Conservation (phyloP, 1,140 invertebrate genomes). For the Drosophila sechellia region DNA sequence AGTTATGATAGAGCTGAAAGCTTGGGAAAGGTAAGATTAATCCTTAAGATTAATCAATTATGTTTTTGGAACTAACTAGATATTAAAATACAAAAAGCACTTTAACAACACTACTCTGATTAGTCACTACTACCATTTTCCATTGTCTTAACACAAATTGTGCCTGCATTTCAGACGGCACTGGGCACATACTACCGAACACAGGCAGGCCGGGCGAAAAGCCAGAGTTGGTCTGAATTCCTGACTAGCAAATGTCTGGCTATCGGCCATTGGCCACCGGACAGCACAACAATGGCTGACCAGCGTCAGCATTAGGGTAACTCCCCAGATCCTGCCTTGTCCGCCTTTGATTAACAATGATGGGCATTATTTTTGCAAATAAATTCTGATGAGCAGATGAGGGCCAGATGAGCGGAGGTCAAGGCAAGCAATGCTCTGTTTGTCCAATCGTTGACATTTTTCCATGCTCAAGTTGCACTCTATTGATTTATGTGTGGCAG, state of each 20-base stretch:
- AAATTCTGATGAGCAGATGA: slow-evolving; percentile 47
- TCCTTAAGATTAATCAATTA: too few species aligned
- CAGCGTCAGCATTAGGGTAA: slow-evolving; percentile 48
- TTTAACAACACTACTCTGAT: too few species aligned
- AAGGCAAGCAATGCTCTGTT: slow-evolving; percentile 41
- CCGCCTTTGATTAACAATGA: slow-evolving; percentile 74
- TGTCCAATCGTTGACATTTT: slow-evolving; percentile 63
- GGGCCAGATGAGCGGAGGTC: background rate
- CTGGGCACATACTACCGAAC: slow-evolving; percentile 51
- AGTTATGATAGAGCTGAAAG: too few species aligned
- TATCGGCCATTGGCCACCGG: slow-evolving; percentile 34
- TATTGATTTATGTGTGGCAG: slow-evolving; percentile 76
- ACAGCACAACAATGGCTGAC: slow-evolving; percentile 63
- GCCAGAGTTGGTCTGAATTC: slow-evolving; percentile 52
- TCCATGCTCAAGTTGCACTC: slow-evolving; percentile 72
- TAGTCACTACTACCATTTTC: too few species aligned
- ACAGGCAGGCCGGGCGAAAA: slow-evolving; percentile 39
- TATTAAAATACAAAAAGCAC: too few species aligned
- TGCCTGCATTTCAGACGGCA: slow-evolving; percentile 22
- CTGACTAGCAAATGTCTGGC: slow-evolving; percentile 61
- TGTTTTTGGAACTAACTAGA: background rate
- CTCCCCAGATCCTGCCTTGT: slow-evolving; percentile 13
- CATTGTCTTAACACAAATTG: slow-evolving; percentile 7
- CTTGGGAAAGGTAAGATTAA: too few species aligned
- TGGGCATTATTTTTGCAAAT: slow-evolving; percentile 81